Evolutionary conservation across 1,140 invertebrate species (phyloP).

Genomic region (Pogonognathellus flavescens): DNA sequence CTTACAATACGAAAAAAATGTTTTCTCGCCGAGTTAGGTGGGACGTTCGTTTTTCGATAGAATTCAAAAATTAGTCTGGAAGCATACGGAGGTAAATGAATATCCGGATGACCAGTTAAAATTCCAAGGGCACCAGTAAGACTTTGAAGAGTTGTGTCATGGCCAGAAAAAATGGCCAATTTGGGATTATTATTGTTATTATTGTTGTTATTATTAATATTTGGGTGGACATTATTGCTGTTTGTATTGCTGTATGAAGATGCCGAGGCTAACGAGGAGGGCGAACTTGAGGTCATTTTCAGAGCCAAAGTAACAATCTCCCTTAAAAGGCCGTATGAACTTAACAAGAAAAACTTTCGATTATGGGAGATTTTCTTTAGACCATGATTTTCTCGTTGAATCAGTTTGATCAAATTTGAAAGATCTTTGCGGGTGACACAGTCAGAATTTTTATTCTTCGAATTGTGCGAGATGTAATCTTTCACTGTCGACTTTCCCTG

Average conservation of each 20-base stretch:
- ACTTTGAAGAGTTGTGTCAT: slow-evolving; percentile 90
- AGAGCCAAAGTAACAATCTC: slow-evolving; percentile 68
- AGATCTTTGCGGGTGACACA: slow-evolving; percentile 68
- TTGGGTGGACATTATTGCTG: slow-evolving; percentile 32
- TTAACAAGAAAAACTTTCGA: slow-evolving; percentile 67
- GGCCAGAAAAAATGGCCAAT: slow-evolving; percentile 89
- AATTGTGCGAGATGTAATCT: neutral
- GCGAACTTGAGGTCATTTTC: slow-evolving; percentile 61
- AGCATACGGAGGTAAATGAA: slow-evolving; percentile 81
- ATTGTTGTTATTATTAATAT: slow-evolving; percentile 38
- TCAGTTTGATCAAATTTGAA: slow-evolving; percentile 68
- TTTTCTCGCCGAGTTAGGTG: slow-evolving; percentile 72
- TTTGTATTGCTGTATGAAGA: slow-evolving; percentile 21
- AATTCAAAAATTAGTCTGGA: slow-evolving; percentile 87
- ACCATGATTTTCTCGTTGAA: slow-evolving; percentile 68
- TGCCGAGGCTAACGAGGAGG: slow-evolving; percentile 16
- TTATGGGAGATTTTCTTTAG: slow-evolving; percentile 62
- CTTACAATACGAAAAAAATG: slow-evolving; percentile 81
- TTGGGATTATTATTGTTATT: slow-evolving; percentile 74
- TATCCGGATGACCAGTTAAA: slow-evolving; percentile 72
- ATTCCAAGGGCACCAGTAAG: slow-evolving; percentile 83
- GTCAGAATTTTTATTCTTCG: slow-evolving; percentile 42
- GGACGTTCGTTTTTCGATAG: slow-evolving; percentile 68
- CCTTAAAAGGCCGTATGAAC: slow-evolving; percentile 70
- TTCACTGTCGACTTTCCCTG: slow-evolving; percentile 4